A percentile compares a stretch with the other conserved stretches of the same genome.
These are phyloP conservation scores for Maccullochella peelii DNA, from an alignment of 2,113 vertebrate species.

Conservation along the genomic window DNA sequence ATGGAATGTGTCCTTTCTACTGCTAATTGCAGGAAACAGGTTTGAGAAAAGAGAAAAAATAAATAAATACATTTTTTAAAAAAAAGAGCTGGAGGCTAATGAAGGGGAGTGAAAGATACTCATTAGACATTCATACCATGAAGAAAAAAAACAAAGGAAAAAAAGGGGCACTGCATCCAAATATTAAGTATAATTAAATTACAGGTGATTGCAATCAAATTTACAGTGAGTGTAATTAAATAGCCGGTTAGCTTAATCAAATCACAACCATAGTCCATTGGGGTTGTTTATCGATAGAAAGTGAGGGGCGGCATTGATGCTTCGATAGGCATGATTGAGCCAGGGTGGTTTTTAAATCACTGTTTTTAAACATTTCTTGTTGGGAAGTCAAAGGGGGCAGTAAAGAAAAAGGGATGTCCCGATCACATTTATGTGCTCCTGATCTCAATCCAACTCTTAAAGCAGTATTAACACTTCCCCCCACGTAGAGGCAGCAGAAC, in stretches of 20 bases:
- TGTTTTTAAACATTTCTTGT: background rate
- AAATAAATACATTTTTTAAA: too few relatives aligned
- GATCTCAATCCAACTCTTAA: background rate
- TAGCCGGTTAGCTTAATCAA: conserved; percentile 12
- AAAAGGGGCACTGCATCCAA: background rate
- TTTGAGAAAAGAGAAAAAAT: background rate
- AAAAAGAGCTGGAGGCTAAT: conserved; percentile 30
- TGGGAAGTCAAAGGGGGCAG: background rate
- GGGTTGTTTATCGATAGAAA: conserved; percentile 1
- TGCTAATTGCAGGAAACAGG: conserved; percentile 41
- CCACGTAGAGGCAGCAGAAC: too few relatives aligned
- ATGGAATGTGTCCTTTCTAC: conserved; percentile 29
- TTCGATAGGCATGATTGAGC: background rate
- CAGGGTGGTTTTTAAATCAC: background rate
- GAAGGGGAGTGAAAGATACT: background rate
- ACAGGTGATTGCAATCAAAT: conserved; percentile 13
- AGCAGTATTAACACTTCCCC: too few relatives aligned
- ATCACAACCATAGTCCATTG: background rate
- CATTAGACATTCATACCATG: background rate
- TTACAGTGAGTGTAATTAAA: conserved; percentile 14
- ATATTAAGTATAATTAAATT: conserved; percentile 13
- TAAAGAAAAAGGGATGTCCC: background rate
- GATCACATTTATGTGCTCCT: background rate
- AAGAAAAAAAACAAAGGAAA: background rate
- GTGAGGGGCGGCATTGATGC: background rate